Conservation (phyloP, 1,140 invertebrate genomes). For the Thaumetopoea pityocampa region DNA sequence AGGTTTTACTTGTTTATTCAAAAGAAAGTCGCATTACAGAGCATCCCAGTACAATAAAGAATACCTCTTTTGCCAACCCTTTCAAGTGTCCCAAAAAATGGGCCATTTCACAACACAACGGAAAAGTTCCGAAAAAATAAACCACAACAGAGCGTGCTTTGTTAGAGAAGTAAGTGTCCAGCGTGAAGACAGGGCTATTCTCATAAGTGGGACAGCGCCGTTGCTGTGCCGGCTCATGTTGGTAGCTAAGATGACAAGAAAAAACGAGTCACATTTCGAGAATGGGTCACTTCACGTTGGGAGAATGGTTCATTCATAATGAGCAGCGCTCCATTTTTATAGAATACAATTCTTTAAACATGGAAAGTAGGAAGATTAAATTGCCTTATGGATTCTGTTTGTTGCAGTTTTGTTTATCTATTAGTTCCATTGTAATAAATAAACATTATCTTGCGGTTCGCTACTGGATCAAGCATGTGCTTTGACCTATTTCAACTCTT, state of each 20-base stretch:
- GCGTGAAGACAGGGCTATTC: constrained; percentile 13
- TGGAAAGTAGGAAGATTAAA: too few relatives aligned
- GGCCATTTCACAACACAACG: constrained; percentile 16
- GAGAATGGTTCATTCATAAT: constrained; percentile 6
- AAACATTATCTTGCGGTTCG: too few relatives aligned
- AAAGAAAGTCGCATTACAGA: too few relatives aligned
- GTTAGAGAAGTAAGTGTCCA: constrained; percentile 22
- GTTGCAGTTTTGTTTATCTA: too few relatives aligned
- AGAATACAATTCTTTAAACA: too few relatives aligned
- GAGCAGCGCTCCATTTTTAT: too few relatives aligned
- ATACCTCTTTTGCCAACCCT: constrained; percentile 16
- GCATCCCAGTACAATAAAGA: constrained; percentile 12
- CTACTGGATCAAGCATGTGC: too few relatives aligned
- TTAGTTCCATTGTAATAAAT: too few relatives aligned
- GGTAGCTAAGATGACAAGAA: constrained; percentile 13
- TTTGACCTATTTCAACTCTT: too few relatives aligned
- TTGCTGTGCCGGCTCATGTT: constrained; percentile 1
- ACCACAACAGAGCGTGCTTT: constrained; percentile 13
- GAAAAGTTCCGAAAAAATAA: constrained; percentile 8
- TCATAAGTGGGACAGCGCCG: constrained; percentile 13
- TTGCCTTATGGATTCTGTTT: too few relatives aligned
- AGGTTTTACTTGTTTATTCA: too few relatives aligned
- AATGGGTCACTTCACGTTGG: too few relatives aligned
- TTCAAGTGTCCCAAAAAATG: constrained; percentile 19
- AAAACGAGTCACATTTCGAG: constrained; percentile 2